Base-by-base conservation (phyloP, 2,113 vertebrate genomes). In the Callionymus lyra region DNA sequence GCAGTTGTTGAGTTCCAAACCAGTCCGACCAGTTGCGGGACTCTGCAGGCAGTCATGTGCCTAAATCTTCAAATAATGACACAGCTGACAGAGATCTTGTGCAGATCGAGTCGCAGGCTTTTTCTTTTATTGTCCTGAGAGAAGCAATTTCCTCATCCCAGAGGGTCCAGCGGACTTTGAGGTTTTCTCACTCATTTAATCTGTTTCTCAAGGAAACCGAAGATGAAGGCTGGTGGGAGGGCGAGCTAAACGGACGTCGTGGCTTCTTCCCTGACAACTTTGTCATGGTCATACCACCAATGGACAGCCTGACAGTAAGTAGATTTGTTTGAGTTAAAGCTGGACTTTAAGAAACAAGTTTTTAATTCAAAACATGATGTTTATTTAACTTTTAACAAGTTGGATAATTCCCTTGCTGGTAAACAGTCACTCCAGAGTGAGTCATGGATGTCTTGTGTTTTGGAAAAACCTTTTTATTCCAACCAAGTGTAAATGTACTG, bases 151-250 rank as follows among this genome's bases (percentile, higher is more conserved):
- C 47, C 41, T 45, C n/a, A 1, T 75, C 68, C 46, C 56, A 21
- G 10, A 16, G 59, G 63, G 56, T 46, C 1, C 12, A 6, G 35
- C 1, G 6, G 2, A 34, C 33, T 65, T 63, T 55, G 44, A 60
- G 42, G 27, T 31, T 66, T 62, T 58, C 40, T 48, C 54, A 55
- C 4, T 34, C 48, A n/a, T 56, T 61, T 68, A 36, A 71, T 70
- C 59, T 65, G 46, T 27, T 15, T 65, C 31, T 65, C 38, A 56
- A 87, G 86, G 75, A 79, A 38, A 68, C 82, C 1, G 77, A 84
- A 57, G 88, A 89, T 31, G 79, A 90, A 10, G 92, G 93, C 65
- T 96, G 92, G 90, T 92, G 90, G 91, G 88, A 89, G 70, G 87
- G 91, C 34, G 88, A 94, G 65, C 55, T 83, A 34, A 77, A 79